Evolutionary conservation across 2,797 vertebrate species (phyloP).

Genomic region (Sparus aurata): DNA sequence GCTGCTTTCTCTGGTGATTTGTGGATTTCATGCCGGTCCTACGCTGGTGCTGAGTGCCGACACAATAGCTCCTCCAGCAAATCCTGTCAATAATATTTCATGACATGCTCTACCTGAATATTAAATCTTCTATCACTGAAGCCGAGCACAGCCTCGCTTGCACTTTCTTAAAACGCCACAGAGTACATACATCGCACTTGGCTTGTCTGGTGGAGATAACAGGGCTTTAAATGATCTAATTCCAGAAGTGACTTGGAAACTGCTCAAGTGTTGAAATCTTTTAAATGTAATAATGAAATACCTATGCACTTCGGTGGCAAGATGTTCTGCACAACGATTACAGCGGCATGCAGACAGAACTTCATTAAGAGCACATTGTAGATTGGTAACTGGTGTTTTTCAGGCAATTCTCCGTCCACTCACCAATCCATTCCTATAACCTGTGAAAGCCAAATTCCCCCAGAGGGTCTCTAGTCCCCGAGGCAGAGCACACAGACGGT

Average conservation of each 20-base stretch:
- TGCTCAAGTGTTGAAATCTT: slow-evolving; percentile 69
- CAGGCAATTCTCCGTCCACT: slow-evolving; percentile 33
- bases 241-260: slow-evolving; percentile 49
- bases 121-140: slow-evolving; percentile 31
- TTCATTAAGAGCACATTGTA: slow-evolving; percentile 62
- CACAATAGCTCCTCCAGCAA: slow-evolving; percentile 29
- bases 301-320: slow-evolving; percentile 24
- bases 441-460: slow-evolving; percentile 45
- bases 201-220: slow-evolving; percentile 55
- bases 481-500: slow-evolving; percentile 42
- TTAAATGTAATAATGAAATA: slow-evolving; percentile 64
- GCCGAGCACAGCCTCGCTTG: slow-evolving; percentile 1
- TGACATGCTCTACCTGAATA: slow-evolving; percentile 29
- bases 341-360: slow-evolving; percentile 18
- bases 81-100: slow-evolving; percentile 24
- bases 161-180: slow-evolving; percentile 8
- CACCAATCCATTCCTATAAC: slow-evolving; percentile 56
- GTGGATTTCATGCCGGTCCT: slow-evolving; percentile 36
- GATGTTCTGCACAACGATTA: slow-evolving; percentile 47
- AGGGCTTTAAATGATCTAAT: slow-evolving; percentile 60
- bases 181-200: slow-evolving; percentile 27
- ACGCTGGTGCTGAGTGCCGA: neutral
- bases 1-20: slow-evolving; percentile 40
- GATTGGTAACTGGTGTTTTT: slow-evolving; percentile 53
- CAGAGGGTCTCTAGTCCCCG: slow-evolving; percentile 46